A percentile compares a stretch with the other conserved stretches of the same genome.
Conservation (phyloP, 2,797 vertebrate species). For the Gobio occitaniae region DNA sequence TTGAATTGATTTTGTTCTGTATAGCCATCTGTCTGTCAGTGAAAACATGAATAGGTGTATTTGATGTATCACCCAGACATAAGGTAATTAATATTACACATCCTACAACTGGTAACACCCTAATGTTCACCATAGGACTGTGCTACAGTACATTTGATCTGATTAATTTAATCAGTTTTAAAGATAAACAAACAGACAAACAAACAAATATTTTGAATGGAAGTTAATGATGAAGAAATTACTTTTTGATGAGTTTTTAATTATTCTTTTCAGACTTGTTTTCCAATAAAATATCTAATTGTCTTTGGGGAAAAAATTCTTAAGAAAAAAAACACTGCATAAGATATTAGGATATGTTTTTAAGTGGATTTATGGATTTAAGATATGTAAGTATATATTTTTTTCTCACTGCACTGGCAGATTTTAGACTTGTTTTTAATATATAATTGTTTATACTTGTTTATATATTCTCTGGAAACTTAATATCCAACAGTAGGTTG, state of each 20-base stretch:
- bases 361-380: not conserved
- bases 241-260: not conserved
- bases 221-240: not conserved
- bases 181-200: not conserved
- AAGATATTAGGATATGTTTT: not conserved
- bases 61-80: not conserved
- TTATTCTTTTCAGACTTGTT: not conserved
- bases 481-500: not conserved
- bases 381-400: not conserved
- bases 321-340: not conserved
- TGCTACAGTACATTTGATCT: not conserved
- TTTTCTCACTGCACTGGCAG: not conserved
- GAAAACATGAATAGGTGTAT: slow-evolving; percentile 15
- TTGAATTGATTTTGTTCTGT: not conserved
- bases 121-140: not conserved
- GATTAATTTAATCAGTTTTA: not conserved
- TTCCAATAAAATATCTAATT: not conserved
- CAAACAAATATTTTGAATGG: not conserved
- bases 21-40: slow-evolving; percentile 17
- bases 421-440: not conserved
- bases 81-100: slow-evolving; percentile 11
- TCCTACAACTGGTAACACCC: not conserved
- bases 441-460: not conserved
- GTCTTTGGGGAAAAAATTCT: not conserved
- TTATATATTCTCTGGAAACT: not conserved